Base-by-base conservation (phyloP, 2,888 invertebrate genomes). In the Polyploca ridens region DNA sequence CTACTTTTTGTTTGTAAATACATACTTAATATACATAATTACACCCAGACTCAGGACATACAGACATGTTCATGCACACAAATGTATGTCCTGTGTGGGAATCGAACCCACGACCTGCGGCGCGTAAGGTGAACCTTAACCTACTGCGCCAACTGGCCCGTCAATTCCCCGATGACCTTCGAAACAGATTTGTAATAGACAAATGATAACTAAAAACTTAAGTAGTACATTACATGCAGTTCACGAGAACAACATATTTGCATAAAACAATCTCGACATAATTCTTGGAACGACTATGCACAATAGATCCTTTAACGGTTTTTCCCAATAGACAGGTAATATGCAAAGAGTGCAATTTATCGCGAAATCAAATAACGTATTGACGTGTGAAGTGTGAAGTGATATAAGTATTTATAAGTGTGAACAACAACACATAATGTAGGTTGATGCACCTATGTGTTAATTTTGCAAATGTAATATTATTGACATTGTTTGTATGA, bases 311-410 rank as follows among this genome's bases (percentile, higher is more conserved):
- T 54, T 49, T 54, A 54, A 54, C 61, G 72, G 74, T 71, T 74
- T 74, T 74, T 58, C 73, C 72, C 69, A 65, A 65, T 66, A 67
- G 68, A 64, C 69, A 69, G 69, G 73, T 66, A 65, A 65, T 71
- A 73, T 74, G 73, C 68, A 66, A 69, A 74, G 14, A 38, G 63
- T 64, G 64, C 57, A 27, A 62, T 68, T 68, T 67, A 73, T 72
- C 66, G 64, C 63, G 54, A 63, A 57, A 57, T 44, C 64, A 66
- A 19, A 33, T 58, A 54, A 54, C 54, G 16, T 16, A 19, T 54
- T 10, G 19, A 54, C 54, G 54, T 54, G 19, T 19, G 19, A 54
- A 54, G 54, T 54, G 19, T 19, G 19, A 54, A 54, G 54, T 54
- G 54, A 16, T 16, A 49, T 49, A 16, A 49, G 16, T 7, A 14